These are phyloP conservation scores for Calliopum simillimum DNA, from an alignment of 2,888 invertebrate species.

Conservation along the genomic window DNA sequence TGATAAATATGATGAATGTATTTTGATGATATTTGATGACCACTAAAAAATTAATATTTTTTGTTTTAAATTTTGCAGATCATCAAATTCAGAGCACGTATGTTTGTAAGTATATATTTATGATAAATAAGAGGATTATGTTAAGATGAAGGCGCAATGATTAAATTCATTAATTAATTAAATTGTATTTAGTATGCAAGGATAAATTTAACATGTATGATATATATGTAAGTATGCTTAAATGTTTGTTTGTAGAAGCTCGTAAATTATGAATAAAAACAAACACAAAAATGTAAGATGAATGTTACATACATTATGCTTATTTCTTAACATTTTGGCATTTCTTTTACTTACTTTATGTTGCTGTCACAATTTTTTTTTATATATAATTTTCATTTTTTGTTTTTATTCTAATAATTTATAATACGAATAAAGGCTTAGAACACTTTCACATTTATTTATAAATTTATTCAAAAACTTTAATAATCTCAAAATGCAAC, in stretches of 20 bases:
- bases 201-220: too few species aligned
- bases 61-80: not conserved
- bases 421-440: not conserved
- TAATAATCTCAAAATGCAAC: slow-evolving; percentile 4
- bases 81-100: slow-evolving; percentile 25
- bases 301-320: not conserved
- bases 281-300: not conserved
- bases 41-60: too few species aligned
- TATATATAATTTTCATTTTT: not conserved
- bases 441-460: slow-evolving; percentile 8
- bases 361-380: not conserved
- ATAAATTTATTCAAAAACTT: slow-evolving; percentile 4
- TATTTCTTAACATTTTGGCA: slow-evolving; percentile 2
- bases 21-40: too few species aligned
- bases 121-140: slow-evolving; percentile 15
- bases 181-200: slow-evolving; percentile 1
- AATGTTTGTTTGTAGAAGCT: too few species aligned
- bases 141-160: slow-evolving; percentile 15
- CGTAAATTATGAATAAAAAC: not conserved
- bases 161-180: slow-evolving; percentile 10
- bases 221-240: not conserved
- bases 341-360: not conserved
- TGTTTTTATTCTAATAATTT: not conserved
- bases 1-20: too few species aligned
- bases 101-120: slow-evolving; percentile 18